Evolutionary conservation across 2,113 vertebrate species (phyloP), one percentile per base, ranked within the genome.

Genomic region (Pollimyrus isidori): DNA sequence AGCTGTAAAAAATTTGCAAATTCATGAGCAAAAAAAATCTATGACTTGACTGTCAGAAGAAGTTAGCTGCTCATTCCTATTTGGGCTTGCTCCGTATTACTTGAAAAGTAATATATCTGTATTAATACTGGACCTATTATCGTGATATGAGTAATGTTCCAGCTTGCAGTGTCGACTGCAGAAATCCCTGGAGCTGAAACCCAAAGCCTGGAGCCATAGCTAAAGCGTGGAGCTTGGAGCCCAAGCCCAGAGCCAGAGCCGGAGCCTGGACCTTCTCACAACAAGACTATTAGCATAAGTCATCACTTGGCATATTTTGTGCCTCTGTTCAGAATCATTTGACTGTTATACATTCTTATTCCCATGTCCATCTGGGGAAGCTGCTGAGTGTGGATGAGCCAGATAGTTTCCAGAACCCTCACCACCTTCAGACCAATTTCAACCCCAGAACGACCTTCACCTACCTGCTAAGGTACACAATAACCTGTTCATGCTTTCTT

Each of bases 51-150:
- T 19, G 73, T 42, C 73, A 80, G 73, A 80, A 80, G 39, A 76
- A 76, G 69, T 76, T 76, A 30, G n/a, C 73, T 42, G 35, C 6
- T 80, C 35, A 42, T 80, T 80, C 73, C 30, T 80, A 19, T 80
- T 39, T 80, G 73, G 5, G 5, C 39, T 80, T 42, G 73, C 35
- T 42, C 15, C 17, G 35, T 42, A 80, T 80, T 39, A 42, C 73
- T 80, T 19, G 35, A 80, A 80, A 80, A 80, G 73, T 80, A 80
- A 80, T 80, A 42, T 80, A 80, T 80, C 73, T 80, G 73, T 80
- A 80, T 80, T 80, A 80, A 80, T 42, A 19, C 73, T 42, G 30
- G 30, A 15, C 73, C 30, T 19, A 39, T 42, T 80, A 80, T 80
- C 35, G 35, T 80, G 73, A 80, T 80, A 80, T 80, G 73, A 80